Base-by-base conservation (phyloP, 2,888 invertebrate species). In the Aphodius sticticus region DNA sequence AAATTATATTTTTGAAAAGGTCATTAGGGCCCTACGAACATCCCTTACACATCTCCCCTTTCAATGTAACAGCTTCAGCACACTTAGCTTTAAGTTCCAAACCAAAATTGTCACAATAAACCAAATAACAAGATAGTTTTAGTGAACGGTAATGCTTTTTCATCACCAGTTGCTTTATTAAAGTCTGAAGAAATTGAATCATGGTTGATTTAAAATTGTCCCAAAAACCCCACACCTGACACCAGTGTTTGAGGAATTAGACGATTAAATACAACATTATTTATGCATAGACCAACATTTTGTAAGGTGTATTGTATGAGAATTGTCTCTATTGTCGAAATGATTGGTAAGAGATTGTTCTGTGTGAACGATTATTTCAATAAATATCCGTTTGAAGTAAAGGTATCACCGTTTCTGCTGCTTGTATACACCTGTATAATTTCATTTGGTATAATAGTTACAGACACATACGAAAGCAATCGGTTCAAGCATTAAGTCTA, bases 1-100 rank as follows among this genome's bases (percentile, higher is more conserved):
- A 78, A 80, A 80, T 80, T 80, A 80, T 80, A 77, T 80, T 80
- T 80, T 80, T 80, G 78, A 78, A 78, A 77, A 75, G 77, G 77
- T 77, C 80, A 80, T 80, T 80, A 77, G 77, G 77, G 77, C 70
- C 76, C 80, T 76, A 76, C 76, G 79, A 53, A 76, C 70, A 35
- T 69, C 36, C 69, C 77, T 76, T 72, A 77, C 76, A 79, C 79
- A 76, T 79, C 70, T 70, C 76, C 79, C 79, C 79, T 16, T 35
- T 76, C 76, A 79, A 79, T 71, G 76, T 79, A 79, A 79, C 76
- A 76, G 76, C 76, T 38, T 74, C 26, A 76, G 71, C 69, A 70
- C 79, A 70, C 53, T 53, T 53, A 53, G 9, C 9, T 9, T 53
- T 9, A 53, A 53, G 1, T 7, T 5, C 53, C 12, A 53, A 53